Base-by-base conservation (phyloP, 2,888 invertebrate species). In the Lordiphosa fenestrarum region DNA sequence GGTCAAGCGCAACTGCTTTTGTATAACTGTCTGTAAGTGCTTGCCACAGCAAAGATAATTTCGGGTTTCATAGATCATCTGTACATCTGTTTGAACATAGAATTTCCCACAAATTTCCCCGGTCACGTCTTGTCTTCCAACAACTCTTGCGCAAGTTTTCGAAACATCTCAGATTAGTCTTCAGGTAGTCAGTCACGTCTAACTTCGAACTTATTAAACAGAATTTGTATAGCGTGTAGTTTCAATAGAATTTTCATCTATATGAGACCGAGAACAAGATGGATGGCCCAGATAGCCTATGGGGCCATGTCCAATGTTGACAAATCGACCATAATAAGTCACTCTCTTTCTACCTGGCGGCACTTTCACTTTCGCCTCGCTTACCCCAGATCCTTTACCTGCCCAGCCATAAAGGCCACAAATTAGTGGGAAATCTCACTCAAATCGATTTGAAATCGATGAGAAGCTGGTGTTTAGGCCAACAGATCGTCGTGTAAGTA, bases 231-330 rank as follows among this genome's bases (percentile, higher is more conserved):
- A 30, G 30, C 30, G 30, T 30, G 9, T 30, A 30, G 30, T 30
- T 30, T 30, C 30, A 30, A 30, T 30, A 30, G 30, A 30, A 30
- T 30, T 30, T 30, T 30, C 30, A 30, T 30, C 5, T 23, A 30
- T 30, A 30, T 30, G 30, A 7, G 30, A 7, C 30, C 1, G 30
- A 30, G 9, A 9, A 21, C n/a, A 39, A 53, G 63, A 61, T 61
- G 50, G 73, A 55, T 56, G 42, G 49, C 53, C 4, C 4, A 30
- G 73, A 80, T 73, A 64, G 25, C 7, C 25, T 2, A 25, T 6
- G 71, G 71, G 63, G 71, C 80, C 88, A 88, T 88, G 87, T 83
- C 88, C 88, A 86, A 88, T 88, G 86, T 85, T 83, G 88, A 88
- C 88, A 88, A 88, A 88, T 88, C 85, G 84, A 73, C 66, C 69